Conservation (phyloP, 2,113 vertebrate genomes). For the Desmodus rotundus region DNA sequence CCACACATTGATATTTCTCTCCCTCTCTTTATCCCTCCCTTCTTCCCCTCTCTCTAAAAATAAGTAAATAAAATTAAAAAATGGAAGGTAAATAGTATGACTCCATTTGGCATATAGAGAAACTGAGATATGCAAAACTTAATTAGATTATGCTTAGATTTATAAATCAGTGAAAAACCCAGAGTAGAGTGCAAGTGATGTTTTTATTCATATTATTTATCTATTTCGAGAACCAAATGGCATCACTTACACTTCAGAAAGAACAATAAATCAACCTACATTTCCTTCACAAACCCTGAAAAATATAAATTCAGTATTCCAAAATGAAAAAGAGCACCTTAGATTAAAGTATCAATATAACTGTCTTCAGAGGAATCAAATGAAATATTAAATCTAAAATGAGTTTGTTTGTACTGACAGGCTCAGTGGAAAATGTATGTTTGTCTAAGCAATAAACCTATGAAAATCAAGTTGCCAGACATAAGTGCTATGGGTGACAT, state of each 20-base stretch:
- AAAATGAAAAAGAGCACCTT: conserved; percentile 54
- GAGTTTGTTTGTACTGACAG: conserved; percentile 45
- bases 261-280: conserved; percentile 46
- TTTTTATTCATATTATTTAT: conserved; percentile 46
- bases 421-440: conserved; percentile 45
- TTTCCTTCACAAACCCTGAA: conserved; percentile 10
- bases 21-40: no score
- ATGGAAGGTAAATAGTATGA: neutral
- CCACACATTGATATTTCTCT: no score
- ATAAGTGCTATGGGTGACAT: conserved; percentile 6
- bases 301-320: conserved; percentile 43
- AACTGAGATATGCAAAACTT: conserved; percentile 7
- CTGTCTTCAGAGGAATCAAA: conserved; percentile 43
- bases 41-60: no score
- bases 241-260: conserved; percentile 29
- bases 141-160: conserved; percentile 14
- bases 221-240: conserved; percentile 20
- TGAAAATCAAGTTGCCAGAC: conserved; percentile 41
- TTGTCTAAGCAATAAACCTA: conserved; percentile 33
- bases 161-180: conserved; percentile 37
- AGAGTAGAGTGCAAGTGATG: neutral
- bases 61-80: neutral
- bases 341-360: conserved; percentile 67
- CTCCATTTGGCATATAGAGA: neutral
- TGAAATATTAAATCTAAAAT: conserved; percentile 57